Percentiles rank a stretch among this genome's conserved stretches.
Evolutionary conservation across 2,797 vertebrate genomes (phyloP).

Genomic region (Molossus molossus): DNA sequence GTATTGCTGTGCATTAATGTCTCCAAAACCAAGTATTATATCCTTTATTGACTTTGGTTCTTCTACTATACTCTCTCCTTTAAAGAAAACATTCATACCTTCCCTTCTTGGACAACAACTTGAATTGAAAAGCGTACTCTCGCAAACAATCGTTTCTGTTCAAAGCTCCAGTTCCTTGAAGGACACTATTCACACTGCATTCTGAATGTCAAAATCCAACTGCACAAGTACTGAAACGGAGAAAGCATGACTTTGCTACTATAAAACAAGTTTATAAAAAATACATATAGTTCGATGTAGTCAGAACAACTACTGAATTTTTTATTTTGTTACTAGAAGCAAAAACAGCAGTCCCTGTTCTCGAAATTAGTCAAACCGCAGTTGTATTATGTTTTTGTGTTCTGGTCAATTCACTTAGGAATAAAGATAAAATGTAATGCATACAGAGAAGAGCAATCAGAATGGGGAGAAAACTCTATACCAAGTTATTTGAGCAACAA

Average conservation of each 20-base stretch:
- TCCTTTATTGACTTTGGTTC: not conserved
- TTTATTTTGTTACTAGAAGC: not conserved
- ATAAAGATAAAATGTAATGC: conserved; percentile 43
- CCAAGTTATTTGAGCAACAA: conserved; percentile 5
- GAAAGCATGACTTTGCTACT: not conserved
- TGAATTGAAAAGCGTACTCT: not conserved
- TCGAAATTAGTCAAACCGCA: not conserved
- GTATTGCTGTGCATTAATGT: not conserved
- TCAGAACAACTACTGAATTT: conserved; percentile 1
- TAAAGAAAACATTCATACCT: not conserved
- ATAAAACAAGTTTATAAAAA: conserved; percentile 1
- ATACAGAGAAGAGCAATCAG: conserved; percentile 16
- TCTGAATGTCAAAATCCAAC: not conserved
- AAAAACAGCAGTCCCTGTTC: not conserved
- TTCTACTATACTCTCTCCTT: not conserved
- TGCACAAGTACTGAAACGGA: not conserved
- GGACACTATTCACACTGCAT: not conserved
- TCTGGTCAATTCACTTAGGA: conserved; percentile 48
- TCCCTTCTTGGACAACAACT: not conserved
- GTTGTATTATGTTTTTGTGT: conserved; percentile 2
- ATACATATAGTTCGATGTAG: not conserved
- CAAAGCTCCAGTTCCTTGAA: not conserved
- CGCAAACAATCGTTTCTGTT: not conserved
- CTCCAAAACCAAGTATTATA: not conserved
- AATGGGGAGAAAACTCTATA: conserved; percentile 45